Percentiles rank a stretch among this genome's conserved stretches.
Conservation (phyloP, 2,888 invertebrate species). For the Plagiodera versicolora region DNA sequence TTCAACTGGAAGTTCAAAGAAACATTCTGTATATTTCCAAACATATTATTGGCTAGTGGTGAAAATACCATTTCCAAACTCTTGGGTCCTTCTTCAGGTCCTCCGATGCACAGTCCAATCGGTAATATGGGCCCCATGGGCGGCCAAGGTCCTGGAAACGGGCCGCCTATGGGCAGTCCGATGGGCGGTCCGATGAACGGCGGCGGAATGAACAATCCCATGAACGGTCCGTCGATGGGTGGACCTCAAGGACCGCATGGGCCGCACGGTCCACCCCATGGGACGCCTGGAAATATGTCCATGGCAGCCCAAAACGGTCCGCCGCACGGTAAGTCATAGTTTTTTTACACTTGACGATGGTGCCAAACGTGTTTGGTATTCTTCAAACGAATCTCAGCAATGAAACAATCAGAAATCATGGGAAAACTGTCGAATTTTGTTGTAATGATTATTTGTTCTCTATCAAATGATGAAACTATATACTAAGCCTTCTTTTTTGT, state of each 20-base stretch:
- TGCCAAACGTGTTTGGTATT: no score
- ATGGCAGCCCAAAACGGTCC: conserved; percentile 44
- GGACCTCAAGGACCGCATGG: conserved; percentile 37
- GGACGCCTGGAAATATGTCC: conserved; percentile 34
- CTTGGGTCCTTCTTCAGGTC: conserved; percentile 44
- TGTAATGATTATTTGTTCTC: no score
- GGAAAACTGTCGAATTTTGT: no score
- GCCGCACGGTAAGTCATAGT: conserved; percentile 17
- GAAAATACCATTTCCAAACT: not conserved
- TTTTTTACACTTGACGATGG: no score
- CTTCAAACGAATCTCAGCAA: no score
- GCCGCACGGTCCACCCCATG: conserved; percentile 39
- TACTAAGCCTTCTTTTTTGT: not conserved
- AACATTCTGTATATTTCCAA: no score
- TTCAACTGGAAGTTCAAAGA: no score
- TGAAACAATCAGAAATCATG: no score
- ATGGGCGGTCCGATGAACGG: conserved; percentile 69
- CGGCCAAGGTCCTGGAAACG: conserved; percentile 41
- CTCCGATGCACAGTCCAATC: conserved; percentile 65
- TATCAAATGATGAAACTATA: no score
- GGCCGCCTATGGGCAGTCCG: conserved; percentile 42
- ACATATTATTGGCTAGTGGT: no score
- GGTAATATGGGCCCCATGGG: conserved; percentile 64
- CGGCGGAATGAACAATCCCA: conserved; percentile 58
- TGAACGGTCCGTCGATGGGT: conserved; percentile 73